Evolutionary conservation across 2,888 invertebrate species (phyloP).

Genomic region (Cheilosia pagana): DNA sequence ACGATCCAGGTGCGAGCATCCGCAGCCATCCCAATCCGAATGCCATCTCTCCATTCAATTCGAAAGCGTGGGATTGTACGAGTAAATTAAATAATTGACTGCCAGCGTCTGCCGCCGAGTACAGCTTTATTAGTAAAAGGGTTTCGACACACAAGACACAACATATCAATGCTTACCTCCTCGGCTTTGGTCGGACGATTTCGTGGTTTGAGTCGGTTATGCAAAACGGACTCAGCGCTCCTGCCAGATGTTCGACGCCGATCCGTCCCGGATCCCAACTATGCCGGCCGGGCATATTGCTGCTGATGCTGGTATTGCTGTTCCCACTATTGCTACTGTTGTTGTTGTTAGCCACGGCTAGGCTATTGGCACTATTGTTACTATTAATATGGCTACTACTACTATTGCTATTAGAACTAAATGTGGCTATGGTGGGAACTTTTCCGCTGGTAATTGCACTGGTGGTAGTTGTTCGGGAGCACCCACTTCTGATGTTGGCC

Average conservation of each 20-base stretch:
- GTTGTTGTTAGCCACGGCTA: conserved; percentile 59
- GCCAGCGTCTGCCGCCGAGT: background rate
- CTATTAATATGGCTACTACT: conserved; percentile 73
- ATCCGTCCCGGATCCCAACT: conserved; percentile 83
- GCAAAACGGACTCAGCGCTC: conserved; percentile 87
- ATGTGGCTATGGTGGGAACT: conserved; percentile 70
- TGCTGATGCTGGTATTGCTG: conserved; percentile 58
- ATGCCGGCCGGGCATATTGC: conserved; percentile 81
- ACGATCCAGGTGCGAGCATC: conserved; percentile 44
- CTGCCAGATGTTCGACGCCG: conserved; percentile 86
- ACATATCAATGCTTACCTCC: conserved; percentile 87
- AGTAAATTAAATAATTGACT: conserved; percentile 39
- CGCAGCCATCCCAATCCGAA: conserved; percentile 8
- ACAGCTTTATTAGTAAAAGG: background rate
- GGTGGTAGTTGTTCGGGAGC: conserved; percentile 56
- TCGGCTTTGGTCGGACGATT: conserved; percentile 92
- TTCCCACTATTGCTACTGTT: conserved; percentile 63
- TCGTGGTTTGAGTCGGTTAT: conserved; percentile 91
- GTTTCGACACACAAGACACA: background rate
- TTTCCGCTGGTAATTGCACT: conserved; percentile 69
- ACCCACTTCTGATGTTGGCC: conserved; percentile 51
- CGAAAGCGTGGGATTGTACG: conserved; percentile 63
- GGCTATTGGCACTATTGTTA: conserved; percentile 64
- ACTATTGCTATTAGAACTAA: conserved; percentile 67
- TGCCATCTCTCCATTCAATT: conserved; percentile 41